Conservation (phyloP, 2,888 invertebrate species). For the Notocelia uddmanniana region DNA sequence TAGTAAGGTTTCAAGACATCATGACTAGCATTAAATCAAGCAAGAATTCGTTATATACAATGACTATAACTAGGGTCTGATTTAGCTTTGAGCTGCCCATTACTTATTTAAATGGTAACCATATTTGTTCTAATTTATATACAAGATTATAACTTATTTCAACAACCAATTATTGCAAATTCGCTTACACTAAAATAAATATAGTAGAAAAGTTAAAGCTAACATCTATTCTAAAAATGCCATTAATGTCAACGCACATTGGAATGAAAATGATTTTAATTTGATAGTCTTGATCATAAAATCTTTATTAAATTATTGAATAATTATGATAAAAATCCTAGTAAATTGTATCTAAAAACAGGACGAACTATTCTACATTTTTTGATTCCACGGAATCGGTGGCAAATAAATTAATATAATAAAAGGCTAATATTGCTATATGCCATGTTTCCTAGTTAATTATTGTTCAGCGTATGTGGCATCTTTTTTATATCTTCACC, state of each 20-base stretch:
- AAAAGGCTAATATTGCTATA: background rate
- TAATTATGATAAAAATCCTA: background rate
- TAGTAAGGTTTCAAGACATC: background rate
- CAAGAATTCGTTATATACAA: background rate
- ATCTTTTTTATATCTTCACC: too few species aligned
- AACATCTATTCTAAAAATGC: slow-evolving; percentile 34
- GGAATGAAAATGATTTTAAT: slow-evolving; percentile 30
- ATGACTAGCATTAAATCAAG: slow-evolving; percentile 20
- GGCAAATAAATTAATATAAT: background rate
- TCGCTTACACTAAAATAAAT: slow-evolving; percentile 33
- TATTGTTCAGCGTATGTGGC: too few species aligned
- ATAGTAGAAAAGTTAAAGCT: slow-evolving; percentile 19
- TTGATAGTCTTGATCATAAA: background rate
- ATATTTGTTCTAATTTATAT: background rate
- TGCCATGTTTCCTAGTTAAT: background rate
- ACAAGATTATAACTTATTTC: slow-evolving; percentile 2
- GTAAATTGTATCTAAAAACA: too few species aligned
- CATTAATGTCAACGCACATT: slow-evolving; percentile 12
- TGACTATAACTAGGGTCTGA: background rate
- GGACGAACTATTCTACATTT: background rate
- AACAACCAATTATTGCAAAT: background rate
- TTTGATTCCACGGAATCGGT: background rate
- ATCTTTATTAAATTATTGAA: background rate
- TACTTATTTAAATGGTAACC: background rate
- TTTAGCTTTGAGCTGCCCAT: slow-evolving; percentile 11